Conservation (phyloP, 2,113 vertebrate genomes). For the Leptodactylus fuscus region DNA sequence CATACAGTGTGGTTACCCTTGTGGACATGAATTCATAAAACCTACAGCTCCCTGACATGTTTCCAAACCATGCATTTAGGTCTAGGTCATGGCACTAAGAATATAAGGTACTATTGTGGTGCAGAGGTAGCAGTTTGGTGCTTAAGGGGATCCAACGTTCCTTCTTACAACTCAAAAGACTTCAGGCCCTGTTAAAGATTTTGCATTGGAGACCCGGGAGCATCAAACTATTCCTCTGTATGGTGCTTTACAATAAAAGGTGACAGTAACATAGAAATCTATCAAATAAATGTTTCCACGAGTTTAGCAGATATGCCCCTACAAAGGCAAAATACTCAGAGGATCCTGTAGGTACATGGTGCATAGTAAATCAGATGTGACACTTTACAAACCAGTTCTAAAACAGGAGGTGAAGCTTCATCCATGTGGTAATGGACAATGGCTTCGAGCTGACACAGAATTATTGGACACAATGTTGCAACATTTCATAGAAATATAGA, state of each 20-base stretch:
- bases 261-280: background rate
- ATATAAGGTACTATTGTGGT: too few relatives aligned
- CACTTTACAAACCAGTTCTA: background rate
- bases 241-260: background rate
- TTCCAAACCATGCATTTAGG: background rate
- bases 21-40: too few relatives aligned
- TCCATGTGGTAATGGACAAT: background rate
- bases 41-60: background rate
- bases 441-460: background rate
- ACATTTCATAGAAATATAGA: too few relatives aligned
- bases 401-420: background rate
- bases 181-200: background rate
- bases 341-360: too few relatives aligned
- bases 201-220: background rate
- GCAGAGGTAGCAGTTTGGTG: too few relatives aligned
- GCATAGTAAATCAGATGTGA: background rate
- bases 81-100: too few relatives aligned
- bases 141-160: too few relatives aligned
- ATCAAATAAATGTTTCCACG: background rate
- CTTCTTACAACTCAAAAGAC: background rate
- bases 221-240: background rate
- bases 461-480: too few relatives aligned
- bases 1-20: background rate
- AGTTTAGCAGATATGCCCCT: background rate
- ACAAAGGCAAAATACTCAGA: too few relatives aligned